A percentile compares a stretch with the other conserved stretches of the same genome.
Conservation (phyloP, 2,113 vertebrate genomes). For the Hassar affinis region DNA sequence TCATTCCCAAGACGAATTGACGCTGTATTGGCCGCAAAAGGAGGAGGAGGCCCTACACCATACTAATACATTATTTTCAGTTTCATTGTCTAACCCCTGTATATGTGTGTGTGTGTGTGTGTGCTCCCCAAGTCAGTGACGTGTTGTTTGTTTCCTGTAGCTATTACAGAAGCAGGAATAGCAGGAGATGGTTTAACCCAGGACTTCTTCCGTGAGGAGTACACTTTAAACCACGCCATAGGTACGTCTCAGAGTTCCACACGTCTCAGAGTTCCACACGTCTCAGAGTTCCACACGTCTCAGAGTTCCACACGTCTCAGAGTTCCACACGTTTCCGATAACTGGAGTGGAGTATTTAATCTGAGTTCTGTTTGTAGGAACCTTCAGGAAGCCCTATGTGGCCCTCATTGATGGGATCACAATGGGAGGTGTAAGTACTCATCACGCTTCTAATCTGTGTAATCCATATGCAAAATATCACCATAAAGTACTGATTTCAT, state of each 20-base stretch:
- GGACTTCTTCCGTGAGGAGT: conserved; percentile 88
- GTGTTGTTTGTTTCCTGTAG: conserved; percentile 62
- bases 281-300: conserved; percentile 55
- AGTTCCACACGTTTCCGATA: too few relatives aligned
- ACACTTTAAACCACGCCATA: conserved; percentile 81
- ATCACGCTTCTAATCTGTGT: too few relatives aligned
- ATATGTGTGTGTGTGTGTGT: too few relatives aligned
- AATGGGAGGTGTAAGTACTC: conserved; percentile 93
- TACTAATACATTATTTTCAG: too few relatives aligned
- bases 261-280: neutral
- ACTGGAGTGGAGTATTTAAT: neutral
- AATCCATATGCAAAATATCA: too few relatives aligned
- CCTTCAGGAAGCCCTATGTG: conserved; percentile 84
- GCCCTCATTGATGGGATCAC: conserved; percentile 93
- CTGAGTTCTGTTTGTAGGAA: conserved; percentile 66
- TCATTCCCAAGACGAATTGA: too few relatives aligned
- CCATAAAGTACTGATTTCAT: too few relatives aligned
- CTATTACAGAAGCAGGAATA: conserved; percentile 75
- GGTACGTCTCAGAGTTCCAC: conserved; percentile 70
- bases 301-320: neutral
- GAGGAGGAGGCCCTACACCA: too few relatives aligned
- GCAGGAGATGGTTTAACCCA: conserved; percentile 63
- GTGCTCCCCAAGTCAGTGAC: too few relatives aligned
- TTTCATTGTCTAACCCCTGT: too few relatives aligned
- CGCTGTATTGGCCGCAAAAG: too few relatives aligned